Conservation (phyloP, 53 echinoderm and acorn worm species). For the Crossaster papposus region DNA sequence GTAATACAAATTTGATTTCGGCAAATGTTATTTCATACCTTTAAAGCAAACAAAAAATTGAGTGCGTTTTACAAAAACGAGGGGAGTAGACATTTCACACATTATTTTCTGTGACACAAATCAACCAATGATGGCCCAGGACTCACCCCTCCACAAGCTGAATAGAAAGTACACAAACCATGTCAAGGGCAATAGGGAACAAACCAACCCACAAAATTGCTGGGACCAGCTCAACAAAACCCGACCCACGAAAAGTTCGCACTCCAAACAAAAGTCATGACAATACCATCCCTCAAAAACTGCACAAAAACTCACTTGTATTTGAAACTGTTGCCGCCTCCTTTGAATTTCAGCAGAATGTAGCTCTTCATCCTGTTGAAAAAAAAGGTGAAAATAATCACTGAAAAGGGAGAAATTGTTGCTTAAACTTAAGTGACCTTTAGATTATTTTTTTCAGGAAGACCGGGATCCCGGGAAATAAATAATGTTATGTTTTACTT, state of each 20-base stretch:
- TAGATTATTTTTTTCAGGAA: constrained; percentile 22
- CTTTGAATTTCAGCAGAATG: constrained; percentile 72
- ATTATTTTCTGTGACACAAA: not conserved
- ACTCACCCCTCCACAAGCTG: not conserved
- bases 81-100: not conserved
- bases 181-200: constrained; percentile 24
- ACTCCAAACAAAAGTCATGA: not conserved
- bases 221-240: constrained; percentile 57
- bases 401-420: not conserved
- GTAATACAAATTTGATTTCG: too few relatives aligned
- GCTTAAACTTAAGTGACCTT: constrained; percentile 4
- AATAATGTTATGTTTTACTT: constrained; percentile 13
- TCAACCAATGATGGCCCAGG: not conserved
- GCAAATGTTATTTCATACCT: too few relatives aligned
- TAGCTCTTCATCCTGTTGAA: constrained; percentile 57
- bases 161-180: constrained; percentile 9
- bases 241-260: constrained; percentile 6
- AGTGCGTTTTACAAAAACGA: not conserved
- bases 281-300: constrained; percentile 2
- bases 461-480: constrained; percentile 48
- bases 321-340: constrained; percentile 90
- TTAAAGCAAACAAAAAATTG: too few relatives aligned
- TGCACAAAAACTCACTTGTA: constrained; percentile 73
- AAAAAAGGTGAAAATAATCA: constrained; percentile 17
- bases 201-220: constrained; percentile 49